Evolutionary conservation across 2,888 invertebrate species (phyloP), one percentile per base, ranked within the genome.

Genomic region (Teleogryllus oceanicus): DNA sequence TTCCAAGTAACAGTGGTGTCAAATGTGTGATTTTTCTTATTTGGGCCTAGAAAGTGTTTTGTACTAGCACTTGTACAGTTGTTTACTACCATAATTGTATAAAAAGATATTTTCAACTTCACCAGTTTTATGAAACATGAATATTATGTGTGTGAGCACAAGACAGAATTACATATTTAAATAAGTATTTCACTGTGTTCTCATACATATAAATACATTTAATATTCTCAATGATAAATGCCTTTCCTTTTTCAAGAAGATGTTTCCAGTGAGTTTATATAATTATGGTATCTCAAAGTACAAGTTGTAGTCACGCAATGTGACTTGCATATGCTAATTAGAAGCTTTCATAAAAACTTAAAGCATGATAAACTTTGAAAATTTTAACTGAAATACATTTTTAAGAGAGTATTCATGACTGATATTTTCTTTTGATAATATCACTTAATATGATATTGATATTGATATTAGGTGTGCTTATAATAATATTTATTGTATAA

Each of bases 11-110:
- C n/a, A 62, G 4, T 62, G 62, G 62, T 62, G n/a, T 62, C 62
- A 62, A 62, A 62, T 62, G 62, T 62, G 62, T n/a, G n/a, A 62
- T 62, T 62, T 62, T 62, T 62, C 62, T 62, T n/a, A 62, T 62
- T 62, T 62, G 62, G 62, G 62, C 62, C 62, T 62, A 62, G 62
- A 62, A 62, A 62, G n/a, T 62, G 62, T 62, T 62, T 62, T 62
- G 62, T 62, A 62, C 13, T 62, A 62, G 62, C n/a, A 62, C 62
- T 62, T 62, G 62, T 62, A 62, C 62, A 62, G 62, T 62, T 62
- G 62, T 62, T 62, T 62, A 62, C 62, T 62, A 62, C 62, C 62
- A 62, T 62, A 62, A 62, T 62, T 62, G 62, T 62, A 62, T 62
- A 62, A 62, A 62, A 62, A 37, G 8, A 62, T 62, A 62, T 62